A percentile compares a stretch with the other conserved stretches of the same genome.
These are phyloP conservation scores for Pseudomyrmex sp. DNA, from an alignment of 1,140 invertebrate species.

Conservation along the genomic window DNA sequence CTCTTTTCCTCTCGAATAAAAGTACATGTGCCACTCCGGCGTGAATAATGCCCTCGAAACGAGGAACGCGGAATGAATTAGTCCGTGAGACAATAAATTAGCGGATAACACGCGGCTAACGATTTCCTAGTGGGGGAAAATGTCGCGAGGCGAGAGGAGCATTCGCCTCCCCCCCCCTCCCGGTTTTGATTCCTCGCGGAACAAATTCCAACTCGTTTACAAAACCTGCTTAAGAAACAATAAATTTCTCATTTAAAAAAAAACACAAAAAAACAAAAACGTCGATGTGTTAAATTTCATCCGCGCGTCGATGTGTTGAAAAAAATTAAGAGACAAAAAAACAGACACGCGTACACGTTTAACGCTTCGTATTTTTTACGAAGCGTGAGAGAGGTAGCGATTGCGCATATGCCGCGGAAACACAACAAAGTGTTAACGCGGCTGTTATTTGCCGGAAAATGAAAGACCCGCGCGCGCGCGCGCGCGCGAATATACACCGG, in stretches of 20 bases:
- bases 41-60: slow-evolving; percentile 46
- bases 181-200: slow-evolving; percentile 12
- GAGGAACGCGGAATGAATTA: slow-evolving; percentile 57
- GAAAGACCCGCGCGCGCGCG: background rate
- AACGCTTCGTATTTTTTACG: background rate
- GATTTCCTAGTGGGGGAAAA: slow-evolving; percentile 34
- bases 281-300: too few species aligned
- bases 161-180: background rate
- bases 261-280: too few species aligned
- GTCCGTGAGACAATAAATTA: slow-evolving; percentile 57
- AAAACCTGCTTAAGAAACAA: too few species aligned
- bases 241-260: too few species aligned
- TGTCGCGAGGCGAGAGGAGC: slow-evolving; percentile 16
- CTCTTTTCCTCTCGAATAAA: background rate
- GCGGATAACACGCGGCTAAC: slow-evolving; percentile 45
- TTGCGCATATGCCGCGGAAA: background rate
- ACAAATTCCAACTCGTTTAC: background rate
- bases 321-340: background rate
- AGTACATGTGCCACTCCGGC: slow-evolving; percentile 31
- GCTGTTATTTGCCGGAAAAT: background rate
- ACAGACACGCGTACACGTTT: background rate
- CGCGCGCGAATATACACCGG: background rate
- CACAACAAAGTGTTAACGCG: slow-evolving; percentile 5
- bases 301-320: too few species aligned
- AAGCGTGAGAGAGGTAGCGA: too few species aligned